phyloP scores from a whole-genome alignment of 2,888 invertebrate species.

The Leptura quadrifasciata region DNA sequence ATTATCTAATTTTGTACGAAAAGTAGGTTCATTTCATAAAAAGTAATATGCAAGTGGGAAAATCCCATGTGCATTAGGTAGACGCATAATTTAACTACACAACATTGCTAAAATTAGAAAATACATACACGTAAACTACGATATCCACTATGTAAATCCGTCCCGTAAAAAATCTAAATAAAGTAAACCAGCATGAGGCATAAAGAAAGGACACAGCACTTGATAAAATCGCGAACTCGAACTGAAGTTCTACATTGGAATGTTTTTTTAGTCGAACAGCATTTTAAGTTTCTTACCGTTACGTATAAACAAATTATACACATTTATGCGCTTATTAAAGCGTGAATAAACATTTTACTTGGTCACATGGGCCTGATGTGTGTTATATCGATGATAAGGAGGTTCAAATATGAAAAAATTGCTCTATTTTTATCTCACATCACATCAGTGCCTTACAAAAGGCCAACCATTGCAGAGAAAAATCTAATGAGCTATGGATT shows the following conservation, averaged over 20 bases:
- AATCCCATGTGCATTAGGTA: background rate
- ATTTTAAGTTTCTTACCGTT: conserved; percentile 67
- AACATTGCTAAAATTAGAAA: conserved; percentile 21
- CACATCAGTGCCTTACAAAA: too few relatives aligned
- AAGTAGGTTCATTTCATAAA: too few relatives aligned
- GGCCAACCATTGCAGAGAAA: too few relatives aligned
- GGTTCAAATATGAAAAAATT: conserved; percentile 18
- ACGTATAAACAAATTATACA: conserved; percentile 70
- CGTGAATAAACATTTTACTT: conserved; percentile 64
- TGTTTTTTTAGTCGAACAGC: conserved; percentile 61
- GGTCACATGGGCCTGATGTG: conserved; percentile 41
- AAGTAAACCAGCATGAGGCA: conserved; percentile 47
- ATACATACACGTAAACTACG: conserved; percentile 32
- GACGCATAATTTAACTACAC: background rate
- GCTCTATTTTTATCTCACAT: conserved; percentile 6
- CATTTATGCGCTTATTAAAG: conserved; percentile 70
- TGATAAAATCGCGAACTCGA: conserved; percentile 58
- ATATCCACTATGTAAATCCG: conserved; percentile 32
- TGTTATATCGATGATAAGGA: conserved; percentile 29
- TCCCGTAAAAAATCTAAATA: conserved; percentile 26
- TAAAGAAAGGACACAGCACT: conserved; percentile 48
- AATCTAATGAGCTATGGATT: too few relatives aligned
- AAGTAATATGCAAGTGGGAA: background rate
- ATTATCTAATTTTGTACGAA: too few relatives aligned
- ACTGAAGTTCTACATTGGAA: conserved; percentile 58